Evolutionary conservation across 1,140 invertebrate species (phyloP).

Genomic region (Magallana gigas): DNA sequence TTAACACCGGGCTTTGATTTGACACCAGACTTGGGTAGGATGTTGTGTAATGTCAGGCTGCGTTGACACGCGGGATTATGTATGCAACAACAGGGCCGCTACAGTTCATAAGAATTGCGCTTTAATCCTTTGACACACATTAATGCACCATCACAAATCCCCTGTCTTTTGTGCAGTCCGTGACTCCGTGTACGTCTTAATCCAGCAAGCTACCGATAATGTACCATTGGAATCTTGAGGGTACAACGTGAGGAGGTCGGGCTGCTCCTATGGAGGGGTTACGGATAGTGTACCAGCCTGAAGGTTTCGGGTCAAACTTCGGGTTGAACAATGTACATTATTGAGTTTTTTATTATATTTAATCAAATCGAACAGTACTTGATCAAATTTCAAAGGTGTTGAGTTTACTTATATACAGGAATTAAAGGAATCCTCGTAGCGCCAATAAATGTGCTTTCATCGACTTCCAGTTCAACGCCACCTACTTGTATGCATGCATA

Average conservation of each 20-base stretch:
- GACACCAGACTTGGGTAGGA: not conserved
- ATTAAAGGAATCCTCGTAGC: no score
- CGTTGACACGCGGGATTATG: constrained; percentile 8
- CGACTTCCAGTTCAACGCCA: no score
- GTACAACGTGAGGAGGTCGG: not conserved
- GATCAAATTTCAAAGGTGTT: no score
- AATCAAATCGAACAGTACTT: no score
- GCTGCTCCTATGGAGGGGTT: not conserved
- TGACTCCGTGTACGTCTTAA: not conserved
- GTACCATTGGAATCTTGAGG: not conserved
- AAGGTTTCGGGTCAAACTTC: no score
- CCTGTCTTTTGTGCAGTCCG: not conserved
- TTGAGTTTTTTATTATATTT: no score
- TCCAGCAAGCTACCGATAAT: not conserved
- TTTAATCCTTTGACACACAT: constrained; percentile 15
- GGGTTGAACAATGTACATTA: no score
- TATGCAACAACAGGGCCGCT: constrained; percentile 22
- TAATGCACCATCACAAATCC: constrained; percentile 22
- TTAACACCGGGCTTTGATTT: not conserved
- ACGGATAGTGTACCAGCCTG: not conserved
- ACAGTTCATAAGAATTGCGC: not conserved
- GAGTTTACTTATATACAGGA: no score
- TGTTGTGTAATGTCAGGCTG: not conserved
- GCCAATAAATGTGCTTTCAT: no score
- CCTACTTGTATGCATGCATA: no score